Base-by-base conservation (phyloP, 2,888 invertebrate species). In the Drosophila pseudotakahashii region DNA sequence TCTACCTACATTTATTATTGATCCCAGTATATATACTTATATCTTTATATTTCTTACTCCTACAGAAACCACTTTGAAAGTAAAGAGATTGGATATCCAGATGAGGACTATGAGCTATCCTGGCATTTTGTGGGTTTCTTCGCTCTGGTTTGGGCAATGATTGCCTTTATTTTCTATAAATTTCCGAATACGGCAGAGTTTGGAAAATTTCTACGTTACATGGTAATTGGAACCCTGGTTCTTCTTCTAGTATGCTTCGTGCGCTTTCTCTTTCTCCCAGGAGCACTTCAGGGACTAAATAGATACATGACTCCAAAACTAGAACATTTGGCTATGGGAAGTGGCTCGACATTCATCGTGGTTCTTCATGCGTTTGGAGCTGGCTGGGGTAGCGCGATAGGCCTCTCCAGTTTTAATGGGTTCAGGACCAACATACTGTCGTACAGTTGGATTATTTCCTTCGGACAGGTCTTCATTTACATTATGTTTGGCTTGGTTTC, bases 361-460 rank as follows among this genome's bases (percentile, higher is more conserved):
- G 79, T 83, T 0, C 54, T 97, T 91, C 97, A 95, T 89, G 97
- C 97, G 0, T 94, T 98, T 30, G 98, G 98, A 1, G 95, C 96
- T 0, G 96, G 97, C 1, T 96, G 96, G 95, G 97, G 97, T 32
- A 95, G 96, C 4, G 94, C 97, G 42, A 93, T 97, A 62, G 95
- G 96, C 78, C 95, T 96, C 94, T 95, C 97, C 34, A 97, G 97
- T 90, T 97, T 95, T 89, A 97, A 97, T 89, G 93, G 93, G 72
- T 96, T 96, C 87, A 93, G 94, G 81, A 95, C 96, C 75, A 94
- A 95, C 76, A 95, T 95, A 77, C 93, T 94, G 91, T 75, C 54
- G 10, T 85, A 83, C 26, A 89, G 90, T 55, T 91, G 90, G 90
- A 50, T 90, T 0, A 79, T 89, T 61, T 79, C 81, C 7, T 58